These are phyloP conservation scores for Lycaon pictus DNA, from an alignment of 2,113 vertebrate genomes.

Conservation along the genomic window DNA sequence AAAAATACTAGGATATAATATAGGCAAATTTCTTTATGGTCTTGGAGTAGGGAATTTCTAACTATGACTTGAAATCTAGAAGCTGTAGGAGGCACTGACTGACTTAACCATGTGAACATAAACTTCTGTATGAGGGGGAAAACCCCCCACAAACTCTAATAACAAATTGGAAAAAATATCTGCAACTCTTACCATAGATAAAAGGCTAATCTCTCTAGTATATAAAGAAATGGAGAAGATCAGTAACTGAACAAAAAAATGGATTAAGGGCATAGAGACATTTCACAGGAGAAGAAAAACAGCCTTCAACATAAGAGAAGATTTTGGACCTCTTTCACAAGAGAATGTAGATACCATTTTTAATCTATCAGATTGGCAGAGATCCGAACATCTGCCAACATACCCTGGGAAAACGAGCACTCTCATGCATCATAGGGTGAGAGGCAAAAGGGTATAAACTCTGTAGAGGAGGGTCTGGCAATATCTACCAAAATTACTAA, in stretches of 20 bases:
- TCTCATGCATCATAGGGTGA: neutral
- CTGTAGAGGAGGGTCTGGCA: neutral
- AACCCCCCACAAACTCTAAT: neutral
- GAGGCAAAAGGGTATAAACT: neutral
- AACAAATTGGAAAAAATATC: neutral
- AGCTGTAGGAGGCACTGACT: neutral
- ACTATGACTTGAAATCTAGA: conserved; percentile 26
- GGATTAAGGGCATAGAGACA: neutral
- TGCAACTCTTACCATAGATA: neutral
- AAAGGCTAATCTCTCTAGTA: neutral
- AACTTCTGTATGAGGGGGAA: neutral
- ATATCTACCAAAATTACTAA: neutral
- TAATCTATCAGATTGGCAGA: neutral
- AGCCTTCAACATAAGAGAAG: neutral
- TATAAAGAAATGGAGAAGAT: conserved; percentile 20
- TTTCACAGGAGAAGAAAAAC: conserved; percentile 11
- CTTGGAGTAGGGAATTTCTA: neutral
- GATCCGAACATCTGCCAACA: neutral
- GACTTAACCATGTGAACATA: neutral
- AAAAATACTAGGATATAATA: conserved; percentile 22
- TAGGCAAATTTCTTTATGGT: neutral
- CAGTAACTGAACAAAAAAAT: neutral
- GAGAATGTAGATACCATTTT: neutral
- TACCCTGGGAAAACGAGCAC: neutral
- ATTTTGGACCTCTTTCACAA: neutral